Evolutionary conservation across 1,140 invertebrate genomes (phyloP).

Genomic region (Colletes gigas): DNA sequence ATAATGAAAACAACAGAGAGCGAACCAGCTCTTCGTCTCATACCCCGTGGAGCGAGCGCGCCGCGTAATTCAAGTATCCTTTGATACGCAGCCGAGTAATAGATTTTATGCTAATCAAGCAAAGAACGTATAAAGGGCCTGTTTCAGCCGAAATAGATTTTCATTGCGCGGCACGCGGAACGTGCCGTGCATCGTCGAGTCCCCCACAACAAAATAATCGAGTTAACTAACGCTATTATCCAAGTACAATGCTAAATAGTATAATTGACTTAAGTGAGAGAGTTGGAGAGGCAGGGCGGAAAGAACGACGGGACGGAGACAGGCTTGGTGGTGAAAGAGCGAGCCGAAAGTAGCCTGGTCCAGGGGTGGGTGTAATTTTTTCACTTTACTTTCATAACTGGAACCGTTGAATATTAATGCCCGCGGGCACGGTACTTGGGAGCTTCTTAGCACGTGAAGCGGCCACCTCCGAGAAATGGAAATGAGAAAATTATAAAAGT

Average conservation of each 20-base stretch:
- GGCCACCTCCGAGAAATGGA: slow-evolving; percentile 72
- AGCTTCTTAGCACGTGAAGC: slow-evolving; percentile 68
- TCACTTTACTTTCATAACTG: slow-evolving; percentile 80
- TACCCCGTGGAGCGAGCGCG: neutral
- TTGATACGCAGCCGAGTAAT: neutral
- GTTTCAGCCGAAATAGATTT: slow-evolving; percentile 38
- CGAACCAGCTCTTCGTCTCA: neutral
- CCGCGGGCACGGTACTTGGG: slow-evolving; percentile 65
- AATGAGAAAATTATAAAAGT: slow-evolving; percentile 78
- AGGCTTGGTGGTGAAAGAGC: slow-evolving; percentile 7
- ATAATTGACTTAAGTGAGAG: slow-evolving; percentile 77
- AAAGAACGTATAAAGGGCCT: slow-evolving; percentile 18
- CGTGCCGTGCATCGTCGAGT: slow-evolving; percentile 51
- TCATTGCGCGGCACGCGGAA: slow-evolving; percentile 33
- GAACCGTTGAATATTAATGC: slow-evolving; percentile 80
- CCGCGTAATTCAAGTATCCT: neutral
- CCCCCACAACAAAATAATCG: slow-evolving; percentile 65
- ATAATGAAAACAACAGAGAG: neutral
- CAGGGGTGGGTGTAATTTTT: slow-evolving; percentile 74
- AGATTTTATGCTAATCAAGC: slow-evolving; percentile 16
- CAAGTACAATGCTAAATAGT: slow-evolving; percentile 74
- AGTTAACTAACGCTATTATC: slow-evolving; percentile 72
- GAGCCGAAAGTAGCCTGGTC: slow-evolving; percentile 33
- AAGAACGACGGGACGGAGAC: slow-evolving; percentile 7
- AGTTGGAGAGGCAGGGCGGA: slow-evolving; percentile 35